Evolutionary conservation across 2,113 vertebrate species (phyloP).

Genomic region (Scolopax mira): DNA sequence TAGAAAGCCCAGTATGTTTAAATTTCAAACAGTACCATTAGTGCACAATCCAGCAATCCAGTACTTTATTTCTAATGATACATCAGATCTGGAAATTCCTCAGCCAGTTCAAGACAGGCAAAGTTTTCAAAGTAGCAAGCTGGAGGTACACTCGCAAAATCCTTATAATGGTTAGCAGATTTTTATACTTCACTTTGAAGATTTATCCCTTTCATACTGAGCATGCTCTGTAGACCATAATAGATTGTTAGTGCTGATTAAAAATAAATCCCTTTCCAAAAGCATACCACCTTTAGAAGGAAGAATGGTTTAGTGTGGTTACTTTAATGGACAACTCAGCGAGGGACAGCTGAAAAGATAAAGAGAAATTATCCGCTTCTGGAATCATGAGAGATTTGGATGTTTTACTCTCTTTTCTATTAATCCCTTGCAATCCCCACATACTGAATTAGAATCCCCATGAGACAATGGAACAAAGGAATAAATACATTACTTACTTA

Average conservation of each 20-base stretch:
- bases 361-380: not conserved
- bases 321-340: not conserved
- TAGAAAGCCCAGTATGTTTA: constrained; percentile 66
- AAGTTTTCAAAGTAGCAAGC: constrained; percentile 31
- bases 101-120: constrained; percentile 28
- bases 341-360: not conserved
- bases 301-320: not conserved
- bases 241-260: constrained; percentile 36
- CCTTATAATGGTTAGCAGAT: constrained; percentile 47
- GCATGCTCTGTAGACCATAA: not conserved
- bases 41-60: constrained; percentile 43
- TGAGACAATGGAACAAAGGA: not conserved
- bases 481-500: not conserved
- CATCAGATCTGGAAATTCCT: constrained; percentile 54
- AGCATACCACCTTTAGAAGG: not conserved
- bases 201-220: constrained; percentile 29
- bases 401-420: not conserved
- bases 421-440: not conserved
- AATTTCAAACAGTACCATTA: constrained; percentile 67
- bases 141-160: constrained; percentile 24
- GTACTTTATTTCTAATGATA: constrained; percentile 54
- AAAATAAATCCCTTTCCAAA: constrained; percentile 34
- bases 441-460: not conserved
- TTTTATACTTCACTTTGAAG: constrained; percentile 39
- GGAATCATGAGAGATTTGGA: not conserved